Conservation (phyloP, 2,113 vertebrate genomes). For the Montifringilla adamsi region DNA sequence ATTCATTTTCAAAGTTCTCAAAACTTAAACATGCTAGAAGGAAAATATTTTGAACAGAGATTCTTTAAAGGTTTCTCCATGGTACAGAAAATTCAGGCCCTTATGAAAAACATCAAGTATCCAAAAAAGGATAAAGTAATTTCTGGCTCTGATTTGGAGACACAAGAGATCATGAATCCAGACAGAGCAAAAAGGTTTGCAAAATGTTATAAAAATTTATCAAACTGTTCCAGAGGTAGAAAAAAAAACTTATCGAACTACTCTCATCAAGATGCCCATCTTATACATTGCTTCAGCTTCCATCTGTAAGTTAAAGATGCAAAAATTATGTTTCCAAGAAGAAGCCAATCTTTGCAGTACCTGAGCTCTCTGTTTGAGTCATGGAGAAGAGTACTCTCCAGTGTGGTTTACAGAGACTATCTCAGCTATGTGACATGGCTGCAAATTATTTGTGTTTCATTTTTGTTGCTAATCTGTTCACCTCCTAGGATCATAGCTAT, state of each 20-base stretch:
- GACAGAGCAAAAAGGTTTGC: neutral
- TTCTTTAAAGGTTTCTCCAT: neutral
- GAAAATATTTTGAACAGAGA: neutral
- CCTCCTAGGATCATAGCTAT: neutral
- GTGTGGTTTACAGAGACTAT: neutral
- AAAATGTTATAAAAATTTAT: neutral
- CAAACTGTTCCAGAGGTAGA: neutral
- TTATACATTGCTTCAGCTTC: neutral
- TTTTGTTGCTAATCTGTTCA: neutral
- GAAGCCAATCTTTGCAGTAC: neutral
- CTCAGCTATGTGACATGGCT: neutral
- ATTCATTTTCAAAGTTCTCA: neutral
- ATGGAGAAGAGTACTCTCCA: neutral
- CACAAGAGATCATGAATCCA: neutral
- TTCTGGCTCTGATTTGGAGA: neutral
- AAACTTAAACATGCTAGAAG: neutral
- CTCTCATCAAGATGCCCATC: neutral
- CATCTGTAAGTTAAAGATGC: neutral
- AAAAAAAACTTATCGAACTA: neutral
- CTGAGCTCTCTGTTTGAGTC: neutral
- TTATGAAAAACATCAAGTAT: neutral
- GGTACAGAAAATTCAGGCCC: neutral
- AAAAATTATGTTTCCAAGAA: neutral
- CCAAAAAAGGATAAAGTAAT: neutral
- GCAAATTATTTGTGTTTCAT: neutral